A percentile compares a stretch with the other conserved stretches of the same genome.
These are phyloP conservation scores for Dynastes hyllus DNA, from an alignment of 2,888 invertebrate species.

Conservation along the genomic window DNA sequence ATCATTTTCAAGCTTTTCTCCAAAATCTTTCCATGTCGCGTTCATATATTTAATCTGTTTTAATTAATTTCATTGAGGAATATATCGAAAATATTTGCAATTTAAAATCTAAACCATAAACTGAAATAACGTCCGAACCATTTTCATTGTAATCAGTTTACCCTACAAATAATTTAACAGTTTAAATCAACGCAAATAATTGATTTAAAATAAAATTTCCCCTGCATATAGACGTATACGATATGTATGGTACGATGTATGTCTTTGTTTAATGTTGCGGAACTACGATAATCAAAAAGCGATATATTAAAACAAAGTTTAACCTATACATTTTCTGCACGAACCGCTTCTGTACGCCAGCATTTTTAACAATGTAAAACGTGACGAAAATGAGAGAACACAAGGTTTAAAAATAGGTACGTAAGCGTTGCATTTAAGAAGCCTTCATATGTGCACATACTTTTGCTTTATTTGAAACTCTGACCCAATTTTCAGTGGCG, in stretches of 20 bases:
- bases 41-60: neutral
- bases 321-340: no score
- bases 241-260: no score
- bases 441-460: neutral
- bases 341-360: no score
- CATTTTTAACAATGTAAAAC: no score
- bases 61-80: neutral
- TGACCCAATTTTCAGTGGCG: neutral
- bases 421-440: constrained; percentile 3
- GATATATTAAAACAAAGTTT: no score
- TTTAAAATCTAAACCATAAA: neutral
- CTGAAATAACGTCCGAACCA: neutral
- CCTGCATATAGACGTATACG: neutral
- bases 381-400: no score
- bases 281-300: no score
- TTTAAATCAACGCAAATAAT: neutral
- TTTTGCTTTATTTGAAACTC: constrained; percentile 10
- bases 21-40: no score
- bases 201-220: neutral
- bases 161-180: neutral
- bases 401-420: neutral
- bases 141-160: constrained; percentile 1
- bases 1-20: no score
- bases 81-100: neutral
- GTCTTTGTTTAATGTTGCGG: no score